A percentile compares a stretch with the other conserved stretches of the same genome.
Conservation (phyloP, 2,113 vertebrate species). For the Microtus richardsoni region DNA sequence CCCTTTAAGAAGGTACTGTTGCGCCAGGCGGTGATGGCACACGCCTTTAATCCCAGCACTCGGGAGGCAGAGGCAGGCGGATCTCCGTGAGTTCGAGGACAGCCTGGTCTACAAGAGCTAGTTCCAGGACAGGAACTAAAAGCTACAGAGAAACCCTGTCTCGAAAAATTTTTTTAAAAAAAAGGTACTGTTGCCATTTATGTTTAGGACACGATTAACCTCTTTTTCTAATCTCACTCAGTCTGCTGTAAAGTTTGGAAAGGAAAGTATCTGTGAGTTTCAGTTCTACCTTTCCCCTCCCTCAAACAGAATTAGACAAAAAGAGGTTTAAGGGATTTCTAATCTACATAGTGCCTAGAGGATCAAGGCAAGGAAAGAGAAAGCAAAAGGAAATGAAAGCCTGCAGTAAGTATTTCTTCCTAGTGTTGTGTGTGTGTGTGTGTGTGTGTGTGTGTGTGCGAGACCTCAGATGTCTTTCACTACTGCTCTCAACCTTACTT, state of each 20-base stretch:
- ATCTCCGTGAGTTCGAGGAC: too few relatives aligned
- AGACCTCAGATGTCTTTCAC: not conserved
- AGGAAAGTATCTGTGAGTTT: not conserved
- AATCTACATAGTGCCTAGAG: not conserved
- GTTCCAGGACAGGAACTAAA: too few relatives aligned
- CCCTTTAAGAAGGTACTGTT: not conserved
- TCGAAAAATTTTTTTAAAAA: too few relatives aligned
- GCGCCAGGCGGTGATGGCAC: too few relatives aligned
- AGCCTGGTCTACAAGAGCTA: too few relatives aligned
- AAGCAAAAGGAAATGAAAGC: conserved; percentile 18
- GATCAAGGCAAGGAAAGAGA: conserved; percentile 31
- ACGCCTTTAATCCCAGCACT: too few relatives aligned
- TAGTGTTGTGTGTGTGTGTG: not conserved
- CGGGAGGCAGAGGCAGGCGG: too few relatives aligned
- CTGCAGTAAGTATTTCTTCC: not conserved
- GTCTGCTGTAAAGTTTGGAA: not conserved
- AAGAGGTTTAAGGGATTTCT: not conserved
- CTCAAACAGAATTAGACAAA: not conserved
- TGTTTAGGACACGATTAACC: not conserved
- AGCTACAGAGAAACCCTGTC: too few relatives aligned
- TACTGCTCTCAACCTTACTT: too few relatives aligned
- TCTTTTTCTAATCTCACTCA: not conserved
- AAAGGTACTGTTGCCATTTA: not conserved
- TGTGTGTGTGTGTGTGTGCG: not conserved
- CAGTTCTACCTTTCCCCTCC: not conserved